A percentile compares a stretch with the other conserved stretches of the same genome.
Conservation (phyloP, 2,113 vertebrate genomes). For the Bubo bubo region DNA sequence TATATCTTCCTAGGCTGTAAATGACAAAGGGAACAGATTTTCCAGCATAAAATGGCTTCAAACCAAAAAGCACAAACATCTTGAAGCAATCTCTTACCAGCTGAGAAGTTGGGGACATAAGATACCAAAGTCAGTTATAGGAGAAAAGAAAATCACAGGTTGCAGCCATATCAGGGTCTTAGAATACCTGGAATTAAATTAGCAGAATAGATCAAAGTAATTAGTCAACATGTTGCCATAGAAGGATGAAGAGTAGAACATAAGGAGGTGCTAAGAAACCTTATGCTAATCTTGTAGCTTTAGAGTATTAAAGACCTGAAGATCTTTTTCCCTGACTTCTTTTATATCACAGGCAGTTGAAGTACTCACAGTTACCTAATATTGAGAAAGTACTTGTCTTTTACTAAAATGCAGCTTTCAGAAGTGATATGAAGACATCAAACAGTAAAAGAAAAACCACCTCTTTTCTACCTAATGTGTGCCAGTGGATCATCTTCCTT, state of each 20-base stretch:
- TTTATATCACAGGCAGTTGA: neutral
- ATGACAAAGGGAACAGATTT: neutral
- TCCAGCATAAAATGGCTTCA: neutral
- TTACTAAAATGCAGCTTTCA: neutral
- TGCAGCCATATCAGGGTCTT: neutral
- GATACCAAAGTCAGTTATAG: neutral
- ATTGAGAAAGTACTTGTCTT: neutral
- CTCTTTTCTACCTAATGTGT: neutral
- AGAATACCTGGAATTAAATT: neutral
- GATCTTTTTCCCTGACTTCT: neutral
- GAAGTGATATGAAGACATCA: neutral
- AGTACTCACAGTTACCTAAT: neutral
- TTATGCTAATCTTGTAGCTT: neutral
- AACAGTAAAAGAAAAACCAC: neutral
- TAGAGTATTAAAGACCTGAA: neutral
- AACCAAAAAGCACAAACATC: neutral
- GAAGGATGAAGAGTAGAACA: neutral
- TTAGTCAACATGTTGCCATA: neutral
- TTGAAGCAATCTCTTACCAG: neutral
- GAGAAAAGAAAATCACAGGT: neutral
- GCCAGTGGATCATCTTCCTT: neutral
- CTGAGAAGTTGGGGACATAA: neutral
- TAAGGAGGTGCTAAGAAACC: neutral
- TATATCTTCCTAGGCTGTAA: neutral
- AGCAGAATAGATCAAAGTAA: neutral